A percentile compares a stretch with the other conserved stretches of the same genome.
Evolutionary conservation across 2,113 vertebrate genomes (phyloP).

Genomic region (Anhinga anhinga): DNA sequence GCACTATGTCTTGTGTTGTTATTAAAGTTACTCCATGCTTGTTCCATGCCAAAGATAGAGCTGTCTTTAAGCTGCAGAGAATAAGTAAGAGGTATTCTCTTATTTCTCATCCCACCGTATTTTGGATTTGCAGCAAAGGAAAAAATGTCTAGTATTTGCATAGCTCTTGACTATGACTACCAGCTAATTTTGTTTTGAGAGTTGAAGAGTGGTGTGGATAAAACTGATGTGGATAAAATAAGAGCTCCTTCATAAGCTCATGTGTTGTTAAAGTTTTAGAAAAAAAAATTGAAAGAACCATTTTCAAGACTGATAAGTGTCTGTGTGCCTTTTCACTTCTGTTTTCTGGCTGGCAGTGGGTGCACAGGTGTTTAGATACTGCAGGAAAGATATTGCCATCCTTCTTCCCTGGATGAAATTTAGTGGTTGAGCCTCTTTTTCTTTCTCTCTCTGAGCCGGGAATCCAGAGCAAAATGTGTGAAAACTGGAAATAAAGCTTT

Average conservation of each 20-base stretch:
- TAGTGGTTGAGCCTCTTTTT: background rate
- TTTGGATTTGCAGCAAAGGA: background rate
- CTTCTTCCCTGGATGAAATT: background rate
- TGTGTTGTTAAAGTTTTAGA: background rate
- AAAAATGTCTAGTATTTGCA: background rate
- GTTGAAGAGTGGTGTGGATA: background rate
- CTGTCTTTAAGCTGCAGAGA: background rate
- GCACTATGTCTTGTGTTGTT: background rate
- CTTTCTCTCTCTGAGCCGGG: background rate
- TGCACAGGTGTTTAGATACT: background rate
- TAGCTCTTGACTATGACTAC: background rate
- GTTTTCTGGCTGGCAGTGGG: background rate
- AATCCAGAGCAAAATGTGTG: background rate
- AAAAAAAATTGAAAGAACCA: background rate
- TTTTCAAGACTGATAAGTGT: background rate
- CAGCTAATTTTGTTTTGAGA: background rate
- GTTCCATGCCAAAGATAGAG: background rate
- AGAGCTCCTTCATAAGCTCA: background rate
- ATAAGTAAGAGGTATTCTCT: background rate
- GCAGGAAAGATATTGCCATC: background rate
- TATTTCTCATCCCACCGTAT: background rate
- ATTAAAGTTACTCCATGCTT: background rate
- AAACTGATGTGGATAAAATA: background rate
- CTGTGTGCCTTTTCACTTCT: background rate
- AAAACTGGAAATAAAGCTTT: background rate